Percentiles rank a stretch among this genome's conserved stretches.
These are phyloP conservation scores for Planiliza haematocheilus DNA, from an alignment of 2,113 vertebrate genomes.

Conservation along the genomic window DNA sequence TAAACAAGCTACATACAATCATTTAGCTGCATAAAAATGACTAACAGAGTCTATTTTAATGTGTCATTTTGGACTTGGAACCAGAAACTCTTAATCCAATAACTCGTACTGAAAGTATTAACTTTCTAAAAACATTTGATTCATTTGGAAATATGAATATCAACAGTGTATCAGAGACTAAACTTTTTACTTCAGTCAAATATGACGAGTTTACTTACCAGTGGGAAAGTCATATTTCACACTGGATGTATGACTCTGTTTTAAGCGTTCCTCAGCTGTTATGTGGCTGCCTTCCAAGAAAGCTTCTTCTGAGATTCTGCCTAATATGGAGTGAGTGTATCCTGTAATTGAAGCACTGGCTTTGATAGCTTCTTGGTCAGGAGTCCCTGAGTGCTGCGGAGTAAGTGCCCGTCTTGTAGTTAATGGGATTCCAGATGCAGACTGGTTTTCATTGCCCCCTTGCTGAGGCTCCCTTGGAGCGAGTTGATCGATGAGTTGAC, in stretches of 20 bases:
- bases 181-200: not conserved
- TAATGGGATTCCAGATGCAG: slow-evolving; percentile 32
- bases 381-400: slow-evolving; percentile 12
- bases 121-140: too few species aligned
- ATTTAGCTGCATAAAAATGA: too few species aligned
- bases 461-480: slow-evolving; percentile 9
- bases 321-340: slow-evolving; percentile 16
- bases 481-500: slow-evolving; percentile 7
- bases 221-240: slow-evolving; percentile 19
- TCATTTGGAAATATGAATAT: too few species aligned
- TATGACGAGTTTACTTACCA: slow-evolving; percentile 45
- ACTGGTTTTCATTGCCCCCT: not conserved
- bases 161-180: not conserved
- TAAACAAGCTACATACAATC: too few species aligned
- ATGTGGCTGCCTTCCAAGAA: slow-evolving; percentile 13
- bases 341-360: slow-evolving; percentile 36
- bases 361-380: slow-evolving; percentile 23
- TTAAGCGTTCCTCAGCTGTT: slow-evolving; percentile 8
- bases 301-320: slow-evolving; percentile 34
- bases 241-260: slow-evolving; percentile 9
- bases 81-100: too few species aligned
- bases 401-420: slow-evolving; percentile 16
- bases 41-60: too few species aligned
- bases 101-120: too few species aligned
- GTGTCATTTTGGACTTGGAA: too few species aligned